Percentiles rank a stretch among this genome's conserved stretches.
These are phyloP conservation scores for Drosophila funebris DNA, from an alignment of 1,140 invertebrate species.

Conservation along the genomic window DNA sequence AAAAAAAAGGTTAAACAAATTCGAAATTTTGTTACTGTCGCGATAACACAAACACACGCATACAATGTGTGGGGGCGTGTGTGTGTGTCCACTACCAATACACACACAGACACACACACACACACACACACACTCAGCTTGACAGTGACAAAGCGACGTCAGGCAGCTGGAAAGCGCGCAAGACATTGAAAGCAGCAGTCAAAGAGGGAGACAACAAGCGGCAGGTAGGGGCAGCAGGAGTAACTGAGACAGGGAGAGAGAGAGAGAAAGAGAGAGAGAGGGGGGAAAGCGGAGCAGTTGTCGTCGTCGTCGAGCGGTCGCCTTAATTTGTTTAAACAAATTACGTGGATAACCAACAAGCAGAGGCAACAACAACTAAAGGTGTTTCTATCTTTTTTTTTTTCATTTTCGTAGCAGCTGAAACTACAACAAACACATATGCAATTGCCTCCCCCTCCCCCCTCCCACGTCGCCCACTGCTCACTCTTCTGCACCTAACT, in stretches of 20 bases:
- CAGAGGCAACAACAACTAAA: neutral
- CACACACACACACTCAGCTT: constrained; percentile 34
- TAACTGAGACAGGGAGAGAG: neutral
- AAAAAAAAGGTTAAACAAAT: constrained; percentile 71
- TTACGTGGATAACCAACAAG: constrained; percentile 66
- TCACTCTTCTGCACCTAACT: no score
- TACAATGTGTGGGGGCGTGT: constrained; percentile 11
- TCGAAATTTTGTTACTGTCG: constrained; percentile 53
- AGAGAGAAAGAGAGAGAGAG: neutral
- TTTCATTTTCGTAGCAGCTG: constrained; percentile 53
- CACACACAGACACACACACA: constrained; percentile 17
- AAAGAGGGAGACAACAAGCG: neutral
- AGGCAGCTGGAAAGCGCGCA: constrained; percentile 55
- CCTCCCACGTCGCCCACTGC: neutral
- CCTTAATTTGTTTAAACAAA: constrained; percentile 82
- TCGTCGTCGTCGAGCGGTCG: constrained; percentile 30
- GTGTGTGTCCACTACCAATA: constrained; percentile 50
- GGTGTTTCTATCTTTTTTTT: constrained; percentile 7
- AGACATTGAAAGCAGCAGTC: neutral
- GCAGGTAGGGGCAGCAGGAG: neutral
- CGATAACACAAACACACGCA: constrained; percentile 51
- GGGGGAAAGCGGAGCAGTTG: neutral
- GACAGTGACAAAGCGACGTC: constrained; percentile 80
- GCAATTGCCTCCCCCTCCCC: neutral
- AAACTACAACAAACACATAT: constrained; percentile 61